These are phyloP conservation scores for Phlogophora meticulosa DNA, from an alignment of 2,888 invertebrate genomes.

Conservation along the genomic window DNA sequence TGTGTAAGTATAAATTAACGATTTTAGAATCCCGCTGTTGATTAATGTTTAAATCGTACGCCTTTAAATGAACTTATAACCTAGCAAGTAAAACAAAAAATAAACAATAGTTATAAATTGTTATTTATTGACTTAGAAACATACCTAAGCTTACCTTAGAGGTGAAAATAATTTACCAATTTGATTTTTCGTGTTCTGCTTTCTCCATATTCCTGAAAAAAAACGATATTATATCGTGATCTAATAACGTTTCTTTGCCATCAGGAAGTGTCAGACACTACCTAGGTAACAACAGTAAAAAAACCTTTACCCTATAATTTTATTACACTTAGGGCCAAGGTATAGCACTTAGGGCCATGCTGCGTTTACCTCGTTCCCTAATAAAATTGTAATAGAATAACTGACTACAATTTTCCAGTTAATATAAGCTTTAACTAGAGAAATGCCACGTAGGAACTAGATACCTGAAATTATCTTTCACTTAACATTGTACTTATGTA, in stretches of 20 bases:
- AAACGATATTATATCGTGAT: neutral
- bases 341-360: constrained; percentile 34
- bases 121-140: neutral
- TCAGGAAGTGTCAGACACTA: neutral
- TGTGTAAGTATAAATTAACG: constrained; percentile 83
- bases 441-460: constrained; percentile 44
- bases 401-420: constrained; percentile 51
- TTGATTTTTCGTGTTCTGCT: neutral
- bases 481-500: constrained; percentile 51
- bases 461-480: constrained; percentile 67
- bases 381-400: constrained; percentile 58
- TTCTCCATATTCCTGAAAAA: neutral
- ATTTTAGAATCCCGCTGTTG: constrained; percentile 72
- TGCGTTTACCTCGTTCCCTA: constrained; percentile 47
- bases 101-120: neutral
- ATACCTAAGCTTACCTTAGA: no score
- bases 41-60: constrained; percentile 73
- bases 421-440: constrained; percentile 51
- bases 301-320: constrained; percentile 34
- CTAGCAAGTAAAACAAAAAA: neutral
- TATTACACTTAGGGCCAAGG: constrained; percentile 33
- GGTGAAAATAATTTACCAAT: neutral
- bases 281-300: constrained; percentile 1
- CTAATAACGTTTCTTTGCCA: neutral
- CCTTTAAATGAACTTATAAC: constrained; percentile 22